Evolutionary conservation across 2,888 invertebrate species (phyloP).

Genomic region (Caenorhabditis sinica): DNA sequence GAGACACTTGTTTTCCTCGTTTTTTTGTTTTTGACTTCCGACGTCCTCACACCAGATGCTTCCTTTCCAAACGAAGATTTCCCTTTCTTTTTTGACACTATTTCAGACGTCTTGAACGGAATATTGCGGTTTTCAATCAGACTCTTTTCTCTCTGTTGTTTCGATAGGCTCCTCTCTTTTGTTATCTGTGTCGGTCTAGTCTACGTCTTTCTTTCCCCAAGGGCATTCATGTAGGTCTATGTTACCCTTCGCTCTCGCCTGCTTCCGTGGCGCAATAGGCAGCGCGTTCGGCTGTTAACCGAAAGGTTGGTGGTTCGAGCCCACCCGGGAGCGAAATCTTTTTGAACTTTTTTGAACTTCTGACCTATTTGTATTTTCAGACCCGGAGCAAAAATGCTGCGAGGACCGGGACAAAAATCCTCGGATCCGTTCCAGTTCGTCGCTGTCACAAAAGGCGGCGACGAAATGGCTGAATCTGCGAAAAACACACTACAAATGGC

Average conservation of each 20-base stretch:
- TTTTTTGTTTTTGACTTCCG: constrained; percentile 47
- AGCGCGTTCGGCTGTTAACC: constrained; percentile 84
- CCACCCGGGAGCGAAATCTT: constrained; percentile 80
- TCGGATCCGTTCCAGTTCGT: constrained; percentile 73
- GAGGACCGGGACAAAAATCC: constrained; percentile 68
- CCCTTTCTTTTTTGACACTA: constrained; percentile 29
- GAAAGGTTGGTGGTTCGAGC: constrained; percentile 83
- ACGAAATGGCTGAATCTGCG: constrained; percentile 71
- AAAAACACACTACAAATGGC: constrained; percentile 64
- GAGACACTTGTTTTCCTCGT: constrained; percentile 50
- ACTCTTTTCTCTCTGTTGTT: neutral
- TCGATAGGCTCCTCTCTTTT: neutral
- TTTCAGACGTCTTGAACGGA: constrained; percentile 6
- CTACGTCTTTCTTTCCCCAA: neutral
- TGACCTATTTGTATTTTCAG: constrained; percentile 22
- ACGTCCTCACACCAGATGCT: constrained; percentile 35
- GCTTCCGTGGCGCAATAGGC: constrained; percentile 80
- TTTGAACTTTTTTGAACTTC: constrained; percentile 2
- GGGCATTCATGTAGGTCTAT: constrained; percentile 6
- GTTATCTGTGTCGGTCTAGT: neutral
- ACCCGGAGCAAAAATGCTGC: constrained; percentile 60
- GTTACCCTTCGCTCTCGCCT: neutral
- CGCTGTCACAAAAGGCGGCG: constrained; percentile 59
- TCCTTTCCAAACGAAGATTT: neutral
- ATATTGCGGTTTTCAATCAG: neutral